Evolutionary conservation across 1,140 invertebrate genomes (phyloP).

Genomic region (Saccostrea cuccullata): DNA sequence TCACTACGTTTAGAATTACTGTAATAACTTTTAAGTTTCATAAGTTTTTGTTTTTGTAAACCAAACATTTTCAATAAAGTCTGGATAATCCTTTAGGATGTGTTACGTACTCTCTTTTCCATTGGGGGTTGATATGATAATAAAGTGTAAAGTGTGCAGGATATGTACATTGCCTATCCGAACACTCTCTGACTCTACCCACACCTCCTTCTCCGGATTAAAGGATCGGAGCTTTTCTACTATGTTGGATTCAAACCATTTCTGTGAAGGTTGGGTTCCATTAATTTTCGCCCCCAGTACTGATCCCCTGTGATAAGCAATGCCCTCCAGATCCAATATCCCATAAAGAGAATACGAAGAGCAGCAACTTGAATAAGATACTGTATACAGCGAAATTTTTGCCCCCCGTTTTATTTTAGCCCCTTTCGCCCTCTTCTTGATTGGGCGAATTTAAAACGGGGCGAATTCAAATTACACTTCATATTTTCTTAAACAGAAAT

Average conservation of each 20-base stretch:
- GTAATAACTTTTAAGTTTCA: constrained; percentile 51
- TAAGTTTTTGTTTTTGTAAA: constrained; percentile 50
- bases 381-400: no score
- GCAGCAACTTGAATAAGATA: constrained; percentile 52
- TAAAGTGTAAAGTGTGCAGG: constrained; percentile 60
- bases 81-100: constrained; percentile 62
- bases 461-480: no score
- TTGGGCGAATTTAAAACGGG: no score
- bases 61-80: constrained; percentile 62
- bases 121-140: constrained; percentile 58
- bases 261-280: constrained; percentile 65
- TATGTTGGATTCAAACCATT: constrained; percentile 61
- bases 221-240: constrained; percentile 53
- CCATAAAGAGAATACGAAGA: constrained; percentile 63
- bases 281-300: constrained; percentile 62
- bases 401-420: no score
- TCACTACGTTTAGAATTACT: constrained; percentile 49
- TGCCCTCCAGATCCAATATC: constrained; percentile 65
- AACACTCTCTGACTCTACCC: constrained; percentile 71
- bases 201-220: constrained; percentile 59
- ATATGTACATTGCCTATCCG: constrained; percentile 59
- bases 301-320: constrained; percentile 68
- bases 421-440: no score
- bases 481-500: no score
- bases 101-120: constrained; percentile 64